Evolutionary conservation across 2,797 vertebrate species (phyloP).

Genomic region (Perdix hodgsoniae): DNA sequence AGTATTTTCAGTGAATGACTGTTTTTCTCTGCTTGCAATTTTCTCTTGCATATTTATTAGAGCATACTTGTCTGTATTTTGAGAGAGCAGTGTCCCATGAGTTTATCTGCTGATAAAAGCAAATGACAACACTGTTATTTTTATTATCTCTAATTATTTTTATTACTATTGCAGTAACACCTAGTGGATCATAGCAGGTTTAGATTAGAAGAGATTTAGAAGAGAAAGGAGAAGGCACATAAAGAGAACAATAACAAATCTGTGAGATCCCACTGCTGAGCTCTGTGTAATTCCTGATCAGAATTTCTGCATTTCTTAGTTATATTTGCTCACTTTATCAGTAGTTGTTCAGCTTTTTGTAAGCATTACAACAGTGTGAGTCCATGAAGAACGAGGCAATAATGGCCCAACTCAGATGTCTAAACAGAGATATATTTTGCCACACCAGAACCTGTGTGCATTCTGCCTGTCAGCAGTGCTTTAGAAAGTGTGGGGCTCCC

Average conservation of each 20-base stretch:
- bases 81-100: slow-evolving; percentile 48
- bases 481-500: not conserved
- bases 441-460: accelerated
- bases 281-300: not conserved
- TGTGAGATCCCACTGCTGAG: not conserved
- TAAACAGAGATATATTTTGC: not conserved
- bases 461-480: not conserved
- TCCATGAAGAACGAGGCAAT: not conserved
- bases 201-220: not conserved
- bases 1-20: slow-evolving; percentile 63
- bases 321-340: not conserved
- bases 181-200: slow-evolving; percentile 14
- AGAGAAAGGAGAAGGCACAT: not conserved
- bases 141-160: slow-evolving; percentile 57
- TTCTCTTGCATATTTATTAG: slow-evolving; percentile 64
- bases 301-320: not conserved
- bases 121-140: slow-evolving; percentile 54
- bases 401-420: accelerated
- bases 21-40: slow-evolving; percentile 60
- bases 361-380: not conserved
- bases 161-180: slow-evolving; percentile 41
- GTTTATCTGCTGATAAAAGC: slow-evolving; percentile 50
- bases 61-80: slow-evolving; percentile 25
- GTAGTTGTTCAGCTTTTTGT: not conserved
- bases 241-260: not conserved